phyloP scores from a whole-genome alignment of 2,888 invertebrate genomes.

The Hoplodrina ambigua region DNA sequence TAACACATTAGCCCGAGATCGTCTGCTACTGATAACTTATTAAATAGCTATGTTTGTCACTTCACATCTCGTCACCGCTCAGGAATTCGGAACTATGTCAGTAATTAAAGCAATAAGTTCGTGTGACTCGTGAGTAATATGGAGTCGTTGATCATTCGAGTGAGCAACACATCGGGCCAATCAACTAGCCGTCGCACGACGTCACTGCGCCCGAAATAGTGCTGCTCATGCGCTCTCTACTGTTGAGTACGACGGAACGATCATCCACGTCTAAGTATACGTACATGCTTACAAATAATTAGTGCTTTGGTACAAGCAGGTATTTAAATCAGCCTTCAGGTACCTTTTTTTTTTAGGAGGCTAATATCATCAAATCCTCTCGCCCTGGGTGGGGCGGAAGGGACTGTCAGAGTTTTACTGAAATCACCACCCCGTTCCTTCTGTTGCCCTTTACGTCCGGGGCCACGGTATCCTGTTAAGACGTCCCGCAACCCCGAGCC shows the following conservation, averaged over 20 bases:
- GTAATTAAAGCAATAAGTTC: constrained; percentile 34
- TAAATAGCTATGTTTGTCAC: constrained; percentile 28
- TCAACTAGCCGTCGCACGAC: constrained; percentile 19
- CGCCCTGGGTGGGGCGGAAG: too few species aligned
- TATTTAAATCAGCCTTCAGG: too few species aligned
- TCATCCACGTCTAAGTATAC: too few species aligned
- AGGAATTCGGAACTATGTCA: constrained; percentile 48
- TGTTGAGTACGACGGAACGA: constrained; percentile 2
- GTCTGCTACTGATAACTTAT: constrained; percentile 22
- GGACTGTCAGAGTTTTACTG: too few species aligned
- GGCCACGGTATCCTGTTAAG: too few species aligned
- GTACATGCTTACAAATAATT: too few species aligned
- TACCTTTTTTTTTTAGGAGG: too few species aligned
- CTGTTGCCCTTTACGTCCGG: too few species aligned
- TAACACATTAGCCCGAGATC: constrained; percentile 23
- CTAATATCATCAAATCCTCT: too few species aligned
- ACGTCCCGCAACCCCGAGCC: too few species aligned
- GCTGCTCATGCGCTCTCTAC: constrained; percentile 21
- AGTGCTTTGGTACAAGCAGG: too few species aligned
- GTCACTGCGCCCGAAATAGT: constrained; percentile 28
- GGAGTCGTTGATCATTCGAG: constrained; percentile 2
- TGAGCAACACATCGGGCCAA: background rate
- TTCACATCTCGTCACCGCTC: constrained; percentile 32
- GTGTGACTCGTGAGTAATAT: constrained; percentile 21
- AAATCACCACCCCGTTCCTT: too few species aligned